Evolutionary conservation across 1,140 invertebrate species (phyloP), one percentile per base, ranked within the genome.

Genomic region (Paralvinella palmiformis): DNA sequence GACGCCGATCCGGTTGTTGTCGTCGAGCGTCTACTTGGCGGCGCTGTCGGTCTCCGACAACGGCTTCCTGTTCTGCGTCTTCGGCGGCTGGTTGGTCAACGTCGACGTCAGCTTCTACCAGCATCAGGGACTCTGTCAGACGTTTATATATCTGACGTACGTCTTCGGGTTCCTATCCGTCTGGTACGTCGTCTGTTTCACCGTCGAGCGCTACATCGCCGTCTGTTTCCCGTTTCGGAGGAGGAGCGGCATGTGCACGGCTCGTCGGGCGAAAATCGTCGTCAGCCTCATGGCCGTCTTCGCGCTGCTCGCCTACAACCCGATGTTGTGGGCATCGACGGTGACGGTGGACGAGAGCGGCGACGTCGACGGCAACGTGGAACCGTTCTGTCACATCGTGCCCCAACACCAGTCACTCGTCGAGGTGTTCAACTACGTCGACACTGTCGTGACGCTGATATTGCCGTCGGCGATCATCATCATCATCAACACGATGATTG

Each of bases 401-500:
- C 69, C 71, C n/a, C 78, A 81, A 7, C 83, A 83, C 65, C 65
- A 79, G 33, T 76, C 82, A 45, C 67, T 78, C 0, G 84, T 85
- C 79, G 75, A 79, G 56, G 77, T 83, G 24, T 76, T 85, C 62
- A 85, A 80, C 64, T 82, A 85, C 20, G 68, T 84, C 15, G 85
- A 86, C 71, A 85, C 81, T 55, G 74, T 85, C 33, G 75, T 81
- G 0, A 85, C 84, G n/a, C 76, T 86, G 0, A 78, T 85, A 22
- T 71, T 81, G 2, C 85, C 85, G 0, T 72, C 85, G 2, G 73
- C 83, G 1, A 75, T 85, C 33, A 85, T 86, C 61, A 78, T 85
- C 44, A 76, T 84, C 58, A 85, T 86, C 84, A 86, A 86, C 66
- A 79, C 81, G 0, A 82, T 85, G 77, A 85, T 86, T 55, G 82